A percentile compares a stretch with the other conserved stretches of the same genome.
phyloP scores from a whole-genome alignment of 2,888 invertebrate species.

The Drosophila engyochracea region DNA sequence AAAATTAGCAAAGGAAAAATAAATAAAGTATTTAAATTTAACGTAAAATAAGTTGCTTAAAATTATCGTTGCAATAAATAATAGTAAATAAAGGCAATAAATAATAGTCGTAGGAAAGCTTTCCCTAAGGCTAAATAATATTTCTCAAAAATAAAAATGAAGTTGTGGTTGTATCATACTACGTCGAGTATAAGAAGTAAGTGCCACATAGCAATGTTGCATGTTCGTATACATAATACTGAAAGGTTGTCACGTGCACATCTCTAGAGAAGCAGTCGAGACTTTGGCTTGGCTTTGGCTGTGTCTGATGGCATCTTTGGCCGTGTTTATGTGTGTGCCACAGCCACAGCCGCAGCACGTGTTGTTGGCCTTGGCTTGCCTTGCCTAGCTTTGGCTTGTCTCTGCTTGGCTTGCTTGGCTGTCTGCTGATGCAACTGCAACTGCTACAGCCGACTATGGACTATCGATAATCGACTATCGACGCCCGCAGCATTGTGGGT shows the following conservation, averaged over 20 bases:
- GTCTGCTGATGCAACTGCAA: constrained; percentile 31
- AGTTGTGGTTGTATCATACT: background rate
- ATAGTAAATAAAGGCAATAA: background rate
- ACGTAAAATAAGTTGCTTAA: background rate
- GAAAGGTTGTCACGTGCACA: constrained; percentile 17
- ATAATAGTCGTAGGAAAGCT: background rate
- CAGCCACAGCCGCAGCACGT: constrained; percentile 59
- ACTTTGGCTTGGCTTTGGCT: constrained; percentile 11
- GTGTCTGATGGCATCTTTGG: constrained; percentile 43
- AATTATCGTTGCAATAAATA: background rate
- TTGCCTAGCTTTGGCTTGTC: background rate
- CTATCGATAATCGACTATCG: constrained; percentile 47
- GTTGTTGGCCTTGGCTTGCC: constrained; percentile 63
- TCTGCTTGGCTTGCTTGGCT: constrained; percentile 1
- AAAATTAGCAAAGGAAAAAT: background rate
- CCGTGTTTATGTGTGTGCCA: constrained; percentile 30
- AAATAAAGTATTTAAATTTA: background rate
- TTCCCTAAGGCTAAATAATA: background rate
- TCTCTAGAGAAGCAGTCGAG: constrained; percentile 22
- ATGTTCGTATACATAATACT: background rate
- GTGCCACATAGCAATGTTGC: background rate
- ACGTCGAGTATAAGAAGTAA: background rate
- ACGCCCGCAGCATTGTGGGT: constrained; percentile 71
- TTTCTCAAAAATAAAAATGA: background rate
- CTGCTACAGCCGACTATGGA: constrained; percentile 23